Evolutionary conservation across 2,797 vertebrate genomes (phyloP).

Genomic region (Hephaestus fuliginosus): DNA sequence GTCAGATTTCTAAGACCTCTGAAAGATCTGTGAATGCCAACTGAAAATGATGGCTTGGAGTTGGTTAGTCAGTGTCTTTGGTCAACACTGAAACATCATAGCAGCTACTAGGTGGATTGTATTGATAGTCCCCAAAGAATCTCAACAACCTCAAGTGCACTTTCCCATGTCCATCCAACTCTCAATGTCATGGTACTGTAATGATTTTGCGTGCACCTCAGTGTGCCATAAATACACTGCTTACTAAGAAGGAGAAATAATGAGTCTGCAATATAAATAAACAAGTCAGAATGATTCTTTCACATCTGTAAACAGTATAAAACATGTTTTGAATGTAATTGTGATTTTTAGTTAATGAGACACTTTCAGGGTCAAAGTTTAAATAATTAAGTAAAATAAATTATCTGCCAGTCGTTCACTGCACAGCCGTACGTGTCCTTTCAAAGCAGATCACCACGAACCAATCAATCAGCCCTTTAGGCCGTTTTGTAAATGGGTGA

Average conservation of each 20-base stretch:
- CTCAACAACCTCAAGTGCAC: too few relatives aligned
- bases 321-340: background rate
- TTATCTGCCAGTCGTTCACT: background rate
- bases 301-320: background rate
- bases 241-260: background rate
- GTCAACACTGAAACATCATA: too few relatives aligned
- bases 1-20: too few relatives aligned
- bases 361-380: background rate
- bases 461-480: slow-evolving; percentile 44
- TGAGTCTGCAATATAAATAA: background rate
- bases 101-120: too few relatives aligned
- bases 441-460: slow-evolving; percentile 51
- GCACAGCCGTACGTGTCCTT: slow-evolving; percentile 12
- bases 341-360: background rate
- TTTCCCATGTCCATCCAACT: background rate
- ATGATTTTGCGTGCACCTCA: background rate
- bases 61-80: too few relatives aligned
- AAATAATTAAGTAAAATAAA: background rate
- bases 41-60: too few relatives aligned
- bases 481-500: slow-evolving; percentile 27
- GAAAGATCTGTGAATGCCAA: too few relatives aligned
- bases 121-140: too few relatives aligned
- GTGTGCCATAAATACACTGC: background rate
- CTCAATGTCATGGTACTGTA: background rate
- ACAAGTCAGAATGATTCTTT: background rate